Evolutionary conservation across 2,888 invertebrate species (phyloP).

Genomic region (Drosophila planitibia): DNA sequence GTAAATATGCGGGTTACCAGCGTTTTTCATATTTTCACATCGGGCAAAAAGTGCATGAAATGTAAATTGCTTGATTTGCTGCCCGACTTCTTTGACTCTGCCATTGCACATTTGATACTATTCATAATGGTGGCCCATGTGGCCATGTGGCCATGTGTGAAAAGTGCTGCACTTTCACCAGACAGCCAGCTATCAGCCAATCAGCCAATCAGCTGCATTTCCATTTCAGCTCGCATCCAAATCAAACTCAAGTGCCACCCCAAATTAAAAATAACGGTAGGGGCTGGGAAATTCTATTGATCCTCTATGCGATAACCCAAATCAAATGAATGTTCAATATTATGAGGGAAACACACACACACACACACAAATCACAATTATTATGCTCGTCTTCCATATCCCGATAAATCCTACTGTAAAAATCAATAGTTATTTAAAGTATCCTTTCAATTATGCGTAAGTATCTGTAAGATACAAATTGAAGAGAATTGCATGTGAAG

Average conservation of each 20-base stretch:
- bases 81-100: constrained; percentile 7
- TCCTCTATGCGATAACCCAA: constrained; percentile 9
- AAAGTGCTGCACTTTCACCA: constrained; percentile 75
- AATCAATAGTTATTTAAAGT: neutral
- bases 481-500: neutral
- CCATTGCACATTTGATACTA: constrained; percentile 63
- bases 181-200: constrained; percentile 2
- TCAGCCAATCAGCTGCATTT: constrained; percentile 21
- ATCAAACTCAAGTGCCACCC: constrained; percentile 48
- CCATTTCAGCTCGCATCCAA: constrained; percentile 54
- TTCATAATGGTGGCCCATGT: constrained; percentile 65
- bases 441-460: neutral
- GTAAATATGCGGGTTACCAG: constrained; percentile 52
- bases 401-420: neutral
- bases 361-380: neutral
- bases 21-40: constrained; percentile 49
- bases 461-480: constrained; percentile 2
- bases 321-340: constrained; percentile 11
- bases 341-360: constrained; percentile 3
- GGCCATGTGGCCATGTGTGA: constrained; percentile 63
- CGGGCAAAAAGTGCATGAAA: constrained; percentile 60
- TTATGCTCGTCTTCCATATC: neutral
- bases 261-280: neutral
- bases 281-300: constrained; percentile 1
- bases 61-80: constrained; percentile 75